Base-by-base conservation (phyloP, 2,797 vertebrate genomes). In the Peromyscus eremicus region DNA sequence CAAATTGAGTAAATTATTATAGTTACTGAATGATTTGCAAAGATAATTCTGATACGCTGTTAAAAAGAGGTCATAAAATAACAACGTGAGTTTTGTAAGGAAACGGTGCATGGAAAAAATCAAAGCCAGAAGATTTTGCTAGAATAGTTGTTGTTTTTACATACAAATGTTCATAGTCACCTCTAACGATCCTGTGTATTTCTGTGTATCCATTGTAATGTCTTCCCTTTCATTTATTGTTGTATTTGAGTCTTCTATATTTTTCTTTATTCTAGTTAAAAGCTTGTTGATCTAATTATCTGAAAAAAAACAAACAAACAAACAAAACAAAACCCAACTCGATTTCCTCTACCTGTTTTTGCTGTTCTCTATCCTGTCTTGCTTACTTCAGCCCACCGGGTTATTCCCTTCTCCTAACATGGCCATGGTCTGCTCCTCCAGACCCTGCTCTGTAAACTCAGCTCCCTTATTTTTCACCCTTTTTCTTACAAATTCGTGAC, bases 21-120 rank as follows among this genome's bases (percentile, higher is more conserved):
- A 64, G 52, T 83, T 80, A 57, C 70, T 88, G 88, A 88, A 68
- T 86, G 6, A 68, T 46, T 94, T 10, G 6, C 52, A 91, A 76
- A 92, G 11, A 34, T 66, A 70, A 70, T 88, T 83, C 79, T 88
- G 77, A 57, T 71, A 52, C 64, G 43, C 40, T 64, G 34, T 23
- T 55, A 55, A 96, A 89, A 91, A 5, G 25, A 46, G 32, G 27
- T 46, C 62, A 64, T 57, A 88, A 71, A 94, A 88, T 70, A 70
- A 7, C 4, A 84, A 19, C 55, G 46, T 7, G 32, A 37, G 46
- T 62, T 55, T 84, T 62, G 37, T 1, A 88, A 37, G 43, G 27
- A 40, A n/a, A 25, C 43, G 37, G 80, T 60, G 11, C 34, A 66
- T 71, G 34, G 9, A 62, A 43, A 82, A 82, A 91, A 49, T 66